Evolutionary conservation across 2,113 vertebrate genomes (phyloP).

Genomic region (Pachypanchax playfairii): DNA sequence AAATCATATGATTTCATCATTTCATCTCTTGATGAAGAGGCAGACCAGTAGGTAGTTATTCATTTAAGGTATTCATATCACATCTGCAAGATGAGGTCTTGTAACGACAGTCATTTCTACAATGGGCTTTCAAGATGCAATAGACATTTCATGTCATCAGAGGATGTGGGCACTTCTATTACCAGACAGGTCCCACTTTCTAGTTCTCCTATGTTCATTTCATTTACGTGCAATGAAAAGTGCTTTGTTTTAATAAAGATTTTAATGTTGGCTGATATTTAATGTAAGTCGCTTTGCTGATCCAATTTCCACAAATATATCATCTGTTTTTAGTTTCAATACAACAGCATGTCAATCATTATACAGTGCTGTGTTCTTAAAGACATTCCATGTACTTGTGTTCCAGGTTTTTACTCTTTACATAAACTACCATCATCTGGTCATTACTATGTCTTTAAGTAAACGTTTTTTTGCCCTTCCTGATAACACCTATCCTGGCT

Average conservation of each 20-base stretch:
- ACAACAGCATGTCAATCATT: conserved; percentile 49
- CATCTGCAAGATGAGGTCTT: conserved; percentile 74
- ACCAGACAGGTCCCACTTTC: conserved; percentile 74
- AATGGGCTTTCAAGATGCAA: conserved; percentile 66
- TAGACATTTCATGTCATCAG: conserved; percentile 76
- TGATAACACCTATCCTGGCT: no score
- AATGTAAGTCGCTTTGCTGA: conserved; percentile 62
- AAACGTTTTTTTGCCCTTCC: no score
- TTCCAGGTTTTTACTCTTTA: neutral
- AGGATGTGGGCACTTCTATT: conserved; percentile 78
- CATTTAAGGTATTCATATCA: conserved; percentile 78
- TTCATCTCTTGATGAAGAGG: conserved; percentile 63
- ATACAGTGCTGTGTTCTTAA: conserved; percentile 26
- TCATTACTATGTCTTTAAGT: no score
- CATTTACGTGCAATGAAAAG: conserved; percentile 76
- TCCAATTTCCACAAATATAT: conserved; percentile 55
- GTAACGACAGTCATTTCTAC: conserved; percentile 72
- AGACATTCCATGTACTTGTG: conserved; percentile 24
- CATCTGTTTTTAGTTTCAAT: conserved; percentile 51
- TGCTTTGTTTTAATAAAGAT: conserved; percentile 83
- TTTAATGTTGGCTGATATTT: conserved; percentile 78
- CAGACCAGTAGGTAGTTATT: conserved; percentile 73
- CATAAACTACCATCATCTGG: no score
- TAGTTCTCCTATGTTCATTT: conserved; percentile 76
- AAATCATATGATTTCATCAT: conserved; percentile 44